These are phyloP conservation scores for Phasianus colchicus DNA, from an alignment of 2,113 vertebrate species.

Conservation along the genomic window DNA sequence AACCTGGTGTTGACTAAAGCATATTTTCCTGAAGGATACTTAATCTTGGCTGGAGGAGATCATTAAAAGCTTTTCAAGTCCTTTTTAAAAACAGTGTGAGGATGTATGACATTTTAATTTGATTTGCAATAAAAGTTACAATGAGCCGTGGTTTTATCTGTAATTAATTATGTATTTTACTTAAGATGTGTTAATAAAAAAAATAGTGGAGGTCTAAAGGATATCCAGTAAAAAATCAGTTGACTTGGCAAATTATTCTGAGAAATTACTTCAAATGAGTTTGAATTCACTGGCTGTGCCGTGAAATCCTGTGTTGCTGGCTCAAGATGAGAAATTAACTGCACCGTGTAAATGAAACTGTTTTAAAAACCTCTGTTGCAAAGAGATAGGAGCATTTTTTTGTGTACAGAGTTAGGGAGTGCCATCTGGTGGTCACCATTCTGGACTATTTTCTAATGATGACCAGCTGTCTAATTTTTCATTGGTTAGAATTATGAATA, in stretches of 20 bases:
- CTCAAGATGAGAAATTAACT: constrained; percentile 3
- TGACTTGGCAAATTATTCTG: neutral
- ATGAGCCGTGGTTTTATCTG: neutral
- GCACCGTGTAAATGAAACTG: neutral
- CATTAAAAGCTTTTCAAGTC: neutral
- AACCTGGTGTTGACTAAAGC: neutral
- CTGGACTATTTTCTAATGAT: neutral
- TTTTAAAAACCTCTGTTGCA: neutral
- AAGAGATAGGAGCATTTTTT: neutral
- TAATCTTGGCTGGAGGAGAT: neutral
- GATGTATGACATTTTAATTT: constrained; percentile 2
- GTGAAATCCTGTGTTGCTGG: neutral
- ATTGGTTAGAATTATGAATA: neutral
- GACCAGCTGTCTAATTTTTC: neutral
- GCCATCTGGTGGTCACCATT: neutral
- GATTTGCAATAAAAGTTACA: neutral
- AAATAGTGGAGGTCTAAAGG: neutral
- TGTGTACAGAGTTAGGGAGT: neutral
- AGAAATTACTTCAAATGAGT: neutral
- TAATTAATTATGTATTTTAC: constrained; percentile 20
- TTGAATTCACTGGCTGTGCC: neutral
- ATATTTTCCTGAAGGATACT: neutral
- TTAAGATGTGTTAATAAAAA: constrained; percentile 8
- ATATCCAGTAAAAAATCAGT: neutral
- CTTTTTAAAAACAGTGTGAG: neutral